These are phyloP conservation scores for Arizona elegans DNA, from an alignment of 2,113 vertebrate genomes.

Conservation along the genomic window DNA sequence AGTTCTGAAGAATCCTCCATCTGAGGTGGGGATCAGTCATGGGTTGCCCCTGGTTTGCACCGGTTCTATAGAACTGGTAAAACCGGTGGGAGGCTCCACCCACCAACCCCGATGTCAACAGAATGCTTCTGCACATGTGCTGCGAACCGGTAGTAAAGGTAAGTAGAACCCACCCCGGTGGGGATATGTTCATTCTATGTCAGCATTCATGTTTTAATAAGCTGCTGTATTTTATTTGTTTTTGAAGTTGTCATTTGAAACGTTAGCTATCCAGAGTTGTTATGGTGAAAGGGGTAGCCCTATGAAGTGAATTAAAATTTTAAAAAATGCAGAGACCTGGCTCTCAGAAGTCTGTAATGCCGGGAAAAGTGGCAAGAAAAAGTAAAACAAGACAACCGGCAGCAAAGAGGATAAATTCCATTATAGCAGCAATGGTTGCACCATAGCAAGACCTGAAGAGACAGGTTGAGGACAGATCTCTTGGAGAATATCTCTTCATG, in stretches of 20 bases:
- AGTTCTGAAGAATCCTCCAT: background rate
- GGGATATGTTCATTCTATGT: background rate
- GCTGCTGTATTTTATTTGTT: background rate
- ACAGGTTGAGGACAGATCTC: background rate
- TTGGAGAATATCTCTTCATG: background rate
- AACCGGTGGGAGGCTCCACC: too few relatives aligned
- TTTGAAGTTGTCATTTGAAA: background rate
- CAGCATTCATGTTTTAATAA: background rate
- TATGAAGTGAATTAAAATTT: background rate
- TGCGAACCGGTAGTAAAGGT: too few relatives aligned
- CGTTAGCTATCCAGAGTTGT: background rate
- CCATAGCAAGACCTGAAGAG: background rate
- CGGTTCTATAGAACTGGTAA: too few relatives aligned
- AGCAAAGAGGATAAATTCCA: background rate
- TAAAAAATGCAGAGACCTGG: background rate
- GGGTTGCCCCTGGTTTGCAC: too few relatives aligned
- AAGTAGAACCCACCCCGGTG: background rate
- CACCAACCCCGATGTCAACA: too few relatives aligned
- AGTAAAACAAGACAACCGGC: background rate
- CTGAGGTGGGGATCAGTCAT: background rate
- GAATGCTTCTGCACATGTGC: too few relatives aligned
- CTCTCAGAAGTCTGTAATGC: background rate
- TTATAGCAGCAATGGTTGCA: background rate
- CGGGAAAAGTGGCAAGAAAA: background rate
- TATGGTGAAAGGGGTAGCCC: background rate